Conservation (phyloP, 2,888 invertebrate genomes). For the Napeogenes sylphis region DNA sequence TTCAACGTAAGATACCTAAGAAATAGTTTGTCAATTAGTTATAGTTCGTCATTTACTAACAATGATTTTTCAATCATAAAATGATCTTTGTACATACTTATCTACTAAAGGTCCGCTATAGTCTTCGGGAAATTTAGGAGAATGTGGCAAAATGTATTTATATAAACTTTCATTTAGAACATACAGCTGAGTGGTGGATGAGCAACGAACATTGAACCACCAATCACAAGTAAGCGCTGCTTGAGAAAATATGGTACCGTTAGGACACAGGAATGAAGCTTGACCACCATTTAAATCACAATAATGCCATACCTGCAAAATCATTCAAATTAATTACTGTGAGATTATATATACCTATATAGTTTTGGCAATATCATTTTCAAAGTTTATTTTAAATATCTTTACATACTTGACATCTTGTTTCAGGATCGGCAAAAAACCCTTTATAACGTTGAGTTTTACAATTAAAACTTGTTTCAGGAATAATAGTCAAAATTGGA, state of each 20-base stretch:
- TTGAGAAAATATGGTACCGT: slow-evolving; percentile 94
- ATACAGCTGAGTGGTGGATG: slow-evolving; percentile 89
- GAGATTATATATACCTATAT: too few species aligned
- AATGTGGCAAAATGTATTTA: slow-evolving; percentile 90
- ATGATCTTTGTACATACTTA: slow-evolving; percentile 77
- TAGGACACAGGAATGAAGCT: slow-evolving; percentile 92
- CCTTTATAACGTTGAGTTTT: slow-evolving; percentile 92
- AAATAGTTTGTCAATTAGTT: not conserved
- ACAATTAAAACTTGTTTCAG: slow-evolving; percentile 87
- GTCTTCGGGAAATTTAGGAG: slow-evolving; percentile 93
- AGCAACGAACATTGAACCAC: slow-evolving; percentile 95
- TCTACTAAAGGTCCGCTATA: slow-evolving; percentile 93
- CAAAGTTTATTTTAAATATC: not conserved
- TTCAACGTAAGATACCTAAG: slow-evolving; percentile 87
- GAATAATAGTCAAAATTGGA: slow-evolving; percentile 85
- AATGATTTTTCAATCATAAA: not conserved
- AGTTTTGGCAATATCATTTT: too few species aligned
- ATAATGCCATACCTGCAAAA: slow-evolving; percentile 90
- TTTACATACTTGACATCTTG: slow-evolving; percentile 85
- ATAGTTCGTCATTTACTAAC: too few species aligned
- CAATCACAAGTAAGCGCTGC: slow-evolving; percentile 93
- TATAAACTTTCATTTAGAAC: slow-evolving; percentile 92
- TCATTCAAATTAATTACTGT: not conserved
- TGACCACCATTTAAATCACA: slow-evolving; percentile 94
- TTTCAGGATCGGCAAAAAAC: slow-evolving; percentile 92